Evolutionary conservation across 1,140 invertebrate species (phyloP), one percentile per base, ranked within the genome.

Genomic region (Cydia fagiglandana): DNA sequence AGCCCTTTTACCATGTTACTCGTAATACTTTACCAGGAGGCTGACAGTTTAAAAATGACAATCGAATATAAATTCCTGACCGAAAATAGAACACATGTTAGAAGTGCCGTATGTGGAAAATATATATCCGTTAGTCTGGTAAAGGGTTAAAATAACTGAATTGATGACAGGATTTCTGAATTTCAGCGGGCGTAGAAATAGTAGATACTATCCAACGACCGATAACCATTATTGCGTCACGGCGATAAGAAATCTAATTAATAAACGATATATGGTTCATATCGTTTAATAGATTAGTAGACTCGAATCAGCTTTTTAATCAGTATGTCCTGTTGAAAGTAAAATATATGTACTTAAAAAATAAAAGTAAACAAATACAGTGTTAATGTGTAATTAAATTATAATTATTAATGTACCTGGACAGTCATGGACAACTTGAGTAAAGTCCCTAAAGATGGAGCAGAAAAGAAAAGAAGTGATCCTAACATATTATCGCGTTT

Each of bases 401-500:
- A 6, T 61, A 61, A 20, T 9, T 17, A 24, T 61, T 61, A 2
- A 61, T 61, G 56, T 61, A 61, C 56, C 7, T 61, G 56, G 3
- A 24, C 24, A 61, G 20, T 50, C 24, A 76, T 77, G 73, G 50
- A 74, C 53, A 77, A 74, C 45, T 53, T 20, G 24, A 66, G 38
- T n/a, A 34, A 73, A 68, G 56, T 56, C 41, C 47, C 28, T 2
- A 75, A 53, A 38, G n/a, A 53, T 68, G 73, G 45, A 64, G 12
- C 10, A 28, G 61, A 77, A 24, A 78, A 80, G 45, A 75, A 70
- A 73, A 79, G 74, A 50, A 77, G 47, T 53, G 76, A 74, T n/a
- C 77, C 77, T 2, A 81, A 81, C 61, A 66, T 81, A 15, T 28
- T 83, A 7, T 80, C 78, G 7, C 64, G 64, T n/a, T 64, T 81